Conservation (phyloP, 2,797 vertebrate genomes). For the Adelosebastes latens region DNA sequence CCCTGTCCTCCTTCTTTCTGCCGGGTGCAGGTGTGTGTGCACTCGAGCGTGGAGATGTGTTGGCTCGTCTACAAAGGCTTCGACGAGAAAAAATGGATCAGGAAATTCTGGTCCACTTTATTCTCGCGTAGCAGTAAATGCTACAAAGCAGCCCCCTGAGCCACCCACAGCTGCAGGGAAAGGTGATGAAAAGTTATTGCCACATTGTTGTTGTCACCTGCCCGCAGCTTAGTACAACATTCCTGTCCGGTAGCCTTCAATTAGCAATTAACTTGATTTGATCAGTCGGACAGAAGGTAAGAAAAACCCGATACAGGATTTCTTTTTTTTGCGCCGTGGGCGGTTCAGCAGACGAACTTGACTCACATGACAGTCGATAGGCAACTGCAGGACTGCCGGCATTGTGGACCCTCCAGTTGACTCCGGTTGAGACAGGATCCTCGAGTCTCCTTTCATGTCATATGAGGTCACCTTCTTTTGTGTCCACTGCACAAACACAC, state of each 20-base stretch:
- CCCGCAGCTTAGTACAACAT: conserved; percentile 11
- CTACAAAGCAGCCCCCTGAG: conserved; percentile 37
- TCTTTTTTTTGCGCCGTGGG: conserved; percentile 1
- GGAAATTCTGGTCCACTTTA: conserved; percentile 78
- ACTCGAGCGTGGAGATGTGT: conserved; percentile 52
- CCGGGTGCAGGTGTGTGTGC: conserved; percentile 77
- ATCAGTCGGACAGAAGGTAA: not conserved
- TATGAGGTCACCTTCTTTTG: conserved; percentile 75
- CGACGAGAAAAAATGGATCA: conserved; percentile 73
- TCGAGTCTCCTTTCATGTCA: conserved; percentile 73
- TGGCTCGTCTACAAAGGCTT: conserved; percentile 78
- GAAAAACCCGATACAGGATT: conserved; percentile 17
- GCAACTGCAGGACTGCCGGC: conserved; percentile 33
- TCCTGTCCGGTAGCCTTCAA: conserved; percentile 17
- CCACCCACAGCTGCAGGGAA: conserved; percentile 40
- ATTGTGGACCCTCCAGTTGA: conserved; percentile 56
- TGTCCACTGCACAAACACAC: conserved; percentile 46
- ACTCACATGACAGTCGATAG: conserved; percentile 64
- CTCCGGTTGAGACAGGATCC: conserved; percentile 60
- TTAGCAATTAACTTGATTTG: conserved; percentile 24
- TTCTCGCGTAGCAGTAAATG: conserved; percentile 51
- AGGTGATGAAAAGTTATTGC: conserved; percentile 43
- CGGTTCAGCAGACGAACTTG: conserved; percentile 20
- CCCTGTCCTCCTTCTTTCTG: conserved; percentile 31
- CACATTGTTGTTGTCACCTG: conserved; percentile 54